Evolutionary conservation across 2,888 invertebrate species (phyloP).

Genomic region (Cephalotes varians): DNA sequence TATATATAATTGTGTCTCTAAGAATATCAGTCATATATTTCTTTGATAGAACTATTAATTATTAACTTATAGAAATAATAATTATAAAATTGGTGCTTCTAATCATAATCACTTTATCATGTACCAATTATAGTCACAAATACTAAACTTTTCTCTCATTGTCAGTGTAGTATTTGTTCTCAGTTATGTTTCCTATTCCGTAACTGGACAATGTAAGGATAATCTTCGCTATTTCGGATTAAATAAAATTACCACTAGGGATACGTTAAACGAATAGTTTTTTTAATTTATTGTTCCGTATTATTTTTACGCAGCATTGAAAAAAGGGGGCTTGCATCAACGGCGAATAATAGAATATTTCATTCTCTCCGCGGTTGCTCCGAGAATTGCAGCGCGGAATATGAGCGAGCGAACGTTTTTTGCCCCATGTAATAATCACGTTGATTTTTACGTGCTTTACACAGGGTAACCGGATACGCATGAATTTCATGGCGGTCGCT

Average conservation of each 20-base stretch:
- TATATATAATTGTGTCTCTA: too few relatives aligned
- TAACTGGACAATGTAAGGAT: background rate
- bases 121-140: too few relatives aligned
- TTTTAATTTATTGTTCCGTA: conserved; percentile 25
- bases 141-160: too few relatives aligned
- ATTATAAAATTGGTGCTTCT: too few relatives aligned
- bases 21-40: too few relatives aligned
- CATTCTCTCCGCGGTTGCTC: conserved; percentile 31
- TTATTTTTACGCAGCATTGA: conserved; percentile 24
- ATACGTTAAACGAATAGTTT: background rate
- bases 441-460: conserved; percentile 47
- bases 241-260: conserved; percentile 2
- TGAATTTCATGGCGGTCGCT: conserved; percentile 32
- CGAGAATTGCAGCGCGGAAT: conserved; percentile 18
- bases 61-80: too few relatives aligned
- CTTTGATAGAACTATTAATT: too few relatives aligned
- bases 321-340: conserved; percentile 12
- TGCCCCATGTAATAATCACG: conserved; percentile 45
- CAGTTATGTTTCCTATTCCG: background rate
- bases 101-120: too few relatives aligned
- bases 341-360: conserved; percentile 51
- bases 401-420: conserved; percentile 34
- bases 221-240: background rate
- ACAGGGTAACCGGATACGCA: conserved; percentile 38
- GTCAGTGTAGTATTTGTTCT: background rate